These are phyloP conservation scores for Drosophila prostipennis DNA, from an alignment of 2,888 invertebrate species.

Conservation along the genomic window DNA sequence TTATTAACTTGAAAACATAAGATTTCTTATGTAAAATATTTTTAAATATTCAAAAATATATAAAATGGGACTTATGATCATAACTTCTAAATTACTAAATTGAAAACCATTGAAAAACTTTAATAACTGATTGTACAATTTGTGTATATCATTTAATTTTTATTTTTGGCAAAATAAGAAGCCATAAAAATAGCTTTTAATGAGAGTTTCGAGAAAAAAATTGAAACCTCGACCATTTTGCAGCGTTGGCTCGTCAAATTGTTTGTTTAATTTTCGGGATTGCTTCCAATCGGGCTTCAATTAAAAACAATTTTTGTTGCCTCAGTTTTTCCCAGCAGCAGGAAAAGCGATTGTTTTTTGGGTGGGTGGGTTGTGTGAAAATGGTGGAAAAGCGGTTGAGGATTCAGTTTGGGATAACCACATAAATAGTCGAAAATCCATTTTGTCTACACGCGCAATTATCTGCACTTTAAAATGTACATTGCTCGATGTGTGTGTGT, in stretches of 20 bases:
- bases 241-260: background rate
- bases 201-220: background rate
- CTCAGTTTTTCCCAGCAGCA: conserved; percentile 5
- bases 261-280: conserved; percentile 4
- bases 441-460: conserved; percentile 75
- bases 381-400: conserved; percentile 2
- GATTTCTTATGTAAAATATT: too few species aligned
- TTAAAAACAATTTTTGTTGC: conserved; percentile 21
- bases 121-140: background rate
- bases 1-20: too few species aligned
- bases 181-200: background rate
- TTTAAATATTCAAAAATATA: background rate
- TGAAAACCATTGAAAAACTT: too few species aligned
- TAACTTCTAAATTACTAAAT: too few species aligned
- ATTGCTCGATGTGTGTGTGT: conserved; percentile 25
- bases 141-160: background rate
- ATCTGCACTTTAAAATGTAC: conserved; percentile 71
- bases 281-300: conserved; percentile 10
- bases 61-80: too few species aligned
- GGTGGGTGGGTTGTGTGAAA: background rate
- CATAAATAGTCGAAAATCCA: conserved; percentile 66
- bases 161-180: background rate
- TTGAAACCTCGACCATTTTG: background rate
- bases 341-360: background rate
- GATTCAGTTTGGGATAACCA: conserved; percentile 40